Conservation (phyloP, 2,888 invertebrate genomes). For the Ophion costatus region DNA sequence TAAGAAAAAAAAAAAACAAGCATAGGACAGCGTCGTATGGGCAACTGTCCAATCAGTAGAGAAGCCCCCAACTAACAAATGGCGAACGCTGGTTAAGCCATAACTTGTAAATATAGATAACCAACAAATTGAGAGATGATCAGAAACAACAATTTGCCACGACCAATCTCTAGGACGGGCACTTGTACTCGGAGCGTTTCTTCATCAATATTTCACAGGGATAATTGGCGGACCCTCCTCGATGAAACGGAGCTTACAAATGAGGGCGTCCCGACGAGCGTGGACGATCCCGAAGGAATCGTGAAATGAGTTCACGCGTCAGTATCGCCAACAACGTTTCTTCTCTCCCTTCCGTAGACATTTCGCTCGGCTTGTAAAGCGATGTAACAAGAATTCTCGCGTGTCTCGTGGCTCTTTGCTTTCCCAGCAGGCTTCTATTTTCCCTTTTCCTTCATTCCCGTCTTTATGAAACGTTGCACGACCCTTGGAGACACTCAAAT, state of each 20-base stretch:
- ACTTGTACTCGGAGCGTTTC: background rate
- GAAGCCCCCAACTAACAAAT: too few species aligned
- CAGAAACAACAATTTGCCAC: too few species aligned
- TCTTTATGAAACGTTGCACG: conserved; percentile 39
- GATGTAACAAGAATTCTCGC: conserved; percentile 73
- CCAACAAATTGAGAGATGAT: too few species aligned
- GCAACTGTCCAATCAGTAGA: too few species aligned
- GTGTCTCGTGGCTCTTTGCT: conserved; percentile 65
- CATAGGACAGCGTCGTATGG: too few species aligned
- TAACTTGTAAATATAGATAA: too few species aligned
- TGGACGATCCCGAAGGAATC: conserved; percentile 62
- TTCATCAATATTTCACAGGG: conserved; percentile 77
- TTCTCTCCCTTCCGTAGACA: background rate
- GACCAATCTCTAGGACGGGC: background rate
- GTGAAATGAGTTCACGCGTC: conserved; percentile 31
- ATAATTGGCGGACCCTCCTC: conserved; percentile 71
- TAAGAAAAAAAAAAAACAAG: too few species aligned
- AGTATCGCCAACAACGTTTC: conserved; percentile 4
- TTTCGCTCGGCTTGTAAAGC: background rate
- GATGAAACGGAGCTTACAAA: background rate
- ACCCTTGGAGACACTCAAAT: conserved; percentile 73
- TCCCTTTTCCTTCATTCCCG: conserved; percentile 65
- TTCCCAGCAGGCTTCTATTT: conserved; percentile 8
- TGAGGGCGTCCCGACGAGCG: conserved; percentile 19
- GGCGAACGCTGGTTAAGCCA: too few species aligned